Base-by-base conservation (phyloP, 2,888 invertebrate species). In the Heliconius aoede region DNA sequence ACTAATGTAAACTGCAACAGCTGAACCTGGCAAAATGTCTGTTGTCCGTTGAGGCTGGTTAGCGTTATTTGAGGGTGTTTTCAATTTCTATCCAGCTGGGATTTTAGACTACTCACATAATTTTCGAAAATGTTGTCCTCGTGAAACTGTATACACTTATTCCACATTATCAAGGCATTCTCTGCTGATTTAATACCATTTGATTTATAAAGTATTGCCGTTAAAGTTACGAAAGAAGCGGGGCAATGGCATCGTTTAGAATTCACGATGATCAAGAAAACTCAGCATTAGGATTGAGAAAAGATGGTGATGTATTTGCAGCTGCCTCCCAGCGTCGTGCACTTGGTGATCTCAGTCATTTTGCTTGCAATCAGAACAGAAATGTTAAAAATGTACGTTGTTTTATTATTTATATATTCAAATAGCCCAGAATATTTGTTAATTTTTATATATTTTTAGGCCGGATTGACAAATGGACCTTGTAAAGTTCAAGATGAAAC, bases 261-360 rank as follows among this genome's bases (percentile, higher is more conserved):
- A 96, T 97, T 86, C 96, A 96, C 90, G 96, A 96, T 90, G 97
- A 97, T 91, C 96, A 96, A 89, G 97, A 97, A 92, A 97, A 97
- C 91, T 93, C 95, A 83, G 88, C 94, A 81, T 86, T 94, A 82
- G 93, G 92, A 79, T 89, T 93, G 73, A 91, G 92, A 82, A 95
- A 95, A 88, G 95, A 95, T 80, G 88, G 90, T 81, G 94, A 94
- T 78, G 84, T 93, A 80, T 93, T 93, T 87, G 85, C 91, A 72
- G 85, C 87, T 74, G 91, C 94, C 77, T 91, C 92, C 83, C 96
- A 96, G 89, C 95, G 96, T 83, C 94, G 96, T 80, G 96, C 96
- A 76, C 93, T 97, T 69, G 96, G 96, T 68, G 95, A 95, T 82
- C 91, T 96, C 77, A 95, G 95, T 84, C 95, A 95, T 84, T 95